These are phyloP conservation scores for Odontocerum albicorne DNA, from an alignment of 2,888 invertebrate genomes.

Conservation along the genomic window DNA sequence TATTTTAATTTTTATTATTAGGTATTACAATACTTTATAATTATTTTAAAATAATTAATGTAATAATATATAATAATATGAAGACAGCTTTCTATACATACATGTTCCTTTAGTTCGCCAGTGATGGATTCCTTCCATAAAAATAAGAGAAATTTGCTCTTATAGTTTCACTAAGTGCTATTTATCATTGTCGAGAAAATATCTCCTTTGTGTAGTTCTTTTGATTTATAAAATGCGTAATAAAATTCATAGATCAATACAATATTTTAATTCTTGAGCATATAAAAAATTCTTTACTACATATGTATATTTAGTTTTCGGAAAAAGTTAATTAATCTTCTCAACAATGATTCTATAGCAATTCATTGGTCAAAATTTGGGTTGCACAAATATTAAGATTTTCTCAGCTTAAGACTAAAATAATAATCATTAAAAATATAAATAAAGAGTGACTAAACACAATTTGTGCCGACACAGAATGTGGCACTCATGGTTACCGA, in stretches of 20 bases:
- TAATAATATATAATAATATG: constrained; percentile 25
- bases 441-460: constrained; percentile 22
- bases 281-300: no score
- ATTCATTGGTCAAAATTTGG: constrained; percentile 31
- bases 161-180: constrained; percentile 28
- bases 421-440: constrained; percentile 9
- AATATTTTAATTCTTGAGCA: no score
- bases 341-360: constrained; percentile 27
- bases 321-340: constrained; percentile 8
- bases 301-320: constrained; percentile 10
- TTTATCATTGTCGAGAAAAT: constrained; percentile 24
- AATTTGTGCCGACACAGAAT: constrained; percentile 6
- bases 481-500: constrained; percentile 15
- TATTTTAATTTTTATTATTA: constrained; percentile 34
- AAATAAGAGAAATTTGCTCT: constrained; percentile 26
- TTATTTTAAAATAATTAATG: constrained; percentile 34
- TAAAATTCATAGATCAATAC: no score
- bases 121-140: constrained; percentile 22
- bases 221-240: no score
- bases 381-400: constrained; percentile 35
- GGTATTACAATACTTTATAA: constrained; percentile 34
- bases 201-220: constrained; percentile 3
- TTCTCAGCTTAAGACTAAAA: constrained; percentile 1
- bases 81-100: constrained; percentile 31
- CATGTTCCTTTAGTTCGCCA: constrained; percentile 23